Conservation (phyloP, 2,113 vertebrate species). For the Taurulus bubalis region DNA sequence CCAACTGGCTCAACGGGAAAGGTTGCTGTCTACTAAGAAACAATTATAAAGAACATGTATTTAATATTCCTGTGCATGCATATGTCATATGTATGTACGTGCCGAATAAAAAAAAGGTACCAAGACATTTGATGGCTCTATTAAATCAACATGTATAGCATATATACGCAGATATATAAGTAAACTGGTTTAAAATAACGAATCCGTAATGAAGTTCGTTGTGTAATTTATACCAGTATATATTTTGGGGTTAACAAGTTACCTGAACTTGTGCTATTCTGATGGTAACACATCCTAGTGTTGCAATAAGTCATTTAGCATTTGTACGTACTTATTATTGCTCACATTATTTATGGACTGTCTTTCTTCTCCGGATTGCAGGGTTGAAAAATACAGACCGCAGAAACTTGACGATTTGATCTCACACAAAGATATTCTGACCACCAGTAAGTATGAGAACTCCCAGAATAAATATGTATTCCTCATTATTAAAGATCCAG, state of each 20-base stretch:
- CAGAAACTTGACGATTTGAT: conserved; percentile 92
- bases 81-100: background rate
- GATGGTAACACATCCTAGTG: background rate
- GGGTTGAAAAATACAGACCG: conserved; percentile 98
- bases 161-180: fast-evolving
- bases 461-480: background rate
- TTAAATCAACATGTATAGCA: background rate
- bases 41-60: background rate
- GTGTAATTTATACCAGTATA: background rate
- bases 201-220: background rate
- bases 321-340: background rate
- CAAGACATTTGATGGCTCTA: fast-evolving
- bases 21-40: background rate
- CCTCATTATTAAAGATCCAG: background rate
- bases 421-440: conserved; percentile 94
- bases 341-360: background rate
- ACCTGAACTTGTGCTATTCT: background rate
- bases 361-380: conserved; percentile 60
- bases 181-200: background rate
- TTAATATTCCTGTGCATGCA: background rate
- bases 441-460: conserved; percentile 87
- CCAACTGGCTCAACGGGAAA: background rate
- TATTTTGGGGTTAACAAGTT: background rate
- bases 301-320: background rate
- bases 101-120: conserved; percentile 7